These are phyloP conservation scores for Xyliphius kryptos DNA, from an alignment of 2,113 vertebrate species.

Conservation along the genomic window DNA sequence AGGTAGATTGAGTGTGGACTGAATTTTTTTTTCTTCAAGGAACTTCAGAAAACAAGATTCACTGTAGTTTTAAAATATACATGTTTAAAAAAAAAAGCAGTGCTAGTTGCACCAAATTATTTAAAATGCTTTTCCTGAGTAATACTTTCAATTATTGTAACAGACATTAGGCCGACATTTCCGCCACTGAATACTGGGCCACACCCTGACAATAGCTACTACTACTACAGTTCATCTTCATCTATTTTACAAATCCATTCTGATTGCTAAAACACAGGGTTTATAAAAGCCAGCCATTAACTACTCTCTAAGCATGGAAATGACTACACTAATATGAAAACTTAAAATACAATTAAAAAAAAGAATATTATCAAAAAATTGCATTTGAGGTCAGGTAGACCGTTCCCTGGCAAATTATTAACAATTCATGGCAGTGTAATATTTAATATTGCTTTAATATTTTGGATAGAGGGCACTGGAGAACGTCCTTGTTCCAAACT, in stretches of 20 bases:
- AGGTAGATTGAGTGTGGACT: conserved; percentile 61
- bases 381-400: conserved; percentile 98
- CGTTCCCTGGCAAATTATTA: conserved; percentile 93
- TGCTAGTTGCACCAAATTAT: conserved; percentile 79
- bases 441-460: conserved; percentile 46
- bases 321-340: conserved; percentile 79
- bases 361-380: conserved; percentile 69
- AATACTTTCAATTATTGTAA: conserved; percentile 92
- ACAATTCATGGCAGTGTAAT: conserved; percentile 99
- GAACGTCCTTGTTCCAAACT: conserved; percentile 31
- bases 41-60: no score
- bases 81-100: conserved; percentile 69
- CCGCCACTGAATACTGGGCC: conserved; percentile 94
- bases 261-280: conserved; percentile 87
- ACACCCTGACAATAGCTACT: conserved; percentile 86
- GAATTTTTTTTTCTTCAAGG: conserved; percentile 49
- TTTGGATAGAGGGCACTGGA: conserved; percentile 5
- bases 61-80: conserved; percentile 71
- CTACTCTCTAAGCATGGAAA: conserved; percentile 73
- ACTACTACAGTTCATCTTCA: conserved; percentile 70
- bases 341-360: conserved; percentile 36
- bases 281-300: conserved; percentile 67
- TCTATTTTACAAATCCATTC: conserved; percentile 84
- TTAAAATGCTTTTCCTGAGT: conserved; percentile 87
- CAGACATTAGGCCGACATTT: conserved; percentile 79